Evolutionary conservation across 2,888 invertebrate species (phyloP).

Genomic region (Tetheella fluctuosa): DNA sequence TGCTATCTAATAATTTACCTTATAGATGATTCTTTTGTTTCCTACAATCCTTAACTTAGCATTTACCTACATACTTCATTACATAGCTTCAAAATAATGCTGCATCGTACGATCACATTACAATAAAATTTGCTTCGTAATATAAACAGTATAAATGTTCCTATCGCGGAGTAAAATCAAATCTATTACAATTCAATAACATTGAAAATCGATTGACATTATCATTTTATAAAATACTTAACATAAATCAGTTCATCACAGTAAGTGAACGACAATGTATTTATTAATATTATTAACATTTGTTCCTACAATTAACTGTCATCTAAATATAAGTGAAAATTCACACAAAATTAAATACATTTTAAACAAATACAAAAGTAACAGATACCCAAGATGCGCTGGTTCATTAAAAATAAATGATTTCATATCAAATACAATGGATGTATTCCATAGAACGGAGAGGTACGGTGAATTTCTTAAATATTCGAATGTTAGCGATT

Average conservation of each 20-base stretch:
- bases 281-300: conserved; percentile 44
- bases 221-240: neutral
- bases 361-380: conserved; percentile 40
- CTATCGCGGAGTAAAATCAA: neutral
- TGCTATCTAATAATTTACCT: too few relatives aligned
- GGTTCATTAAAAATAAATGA: conserved; percentile 31
- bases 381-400: conserved; percentile 38
- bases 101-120: conserved; percentile 6
- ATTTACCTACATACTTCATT: neutral
- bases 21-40: too few relatives aligned
- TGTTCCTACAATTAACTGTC: conserved; percentile 37
- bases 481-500: conserved; percentile 53
- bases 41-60: too few relatives aligned
- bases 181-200: neutral
- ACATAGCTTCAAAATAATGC: neutral
- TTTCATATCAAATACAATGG: conserved; percentile 44
- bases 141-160: neutral
- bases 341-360: conserved; percentile 45
- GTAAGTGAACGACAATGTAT: conserved; percentile 29
- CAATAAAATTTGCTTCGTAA: neutral
- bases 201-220: neutral
- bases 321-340: conserved; percentile 46
- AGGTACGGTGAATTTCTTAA: conserved; percentile 51
- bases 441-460: conserved; percentile 49
- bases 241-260: neutral